A percentile compares a stretch with the other conserved stretches of the same genome.
These are phyloP conservation scores for Eciton burchellii DNA, from an alignment of 1,140 invertebrate species.

Conservation along the genomic window DNA sequence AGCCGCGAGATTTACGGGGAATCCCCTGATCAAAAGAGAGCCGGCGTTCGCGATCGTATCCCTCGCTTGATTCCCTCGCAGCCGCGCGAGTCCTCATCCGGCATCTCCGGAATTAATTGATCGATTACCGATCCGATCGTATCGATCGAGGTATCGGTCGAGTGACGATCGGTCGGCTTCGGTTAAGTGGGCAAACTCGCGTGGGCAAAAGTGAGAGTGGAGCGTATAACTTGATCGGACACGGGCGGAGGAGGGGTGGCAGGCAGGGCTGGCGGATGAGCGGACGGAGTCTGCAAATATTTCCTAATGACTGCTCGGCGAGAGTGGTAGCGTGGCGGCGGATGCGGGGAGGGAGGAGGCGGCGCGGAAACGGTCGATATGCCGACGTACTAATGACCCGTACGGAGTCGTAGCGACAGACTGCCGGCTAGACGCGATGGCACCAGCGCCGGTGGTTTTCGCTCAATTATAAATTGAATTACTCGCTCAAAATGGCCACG, in stretches of 20 bases:
- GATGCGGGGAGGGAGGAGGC: not conserved
- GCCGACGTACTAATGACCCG: constrained; percentile 81
- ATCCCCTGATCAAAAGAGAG: not conserved
- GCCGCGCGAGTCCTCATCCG: not conserved
- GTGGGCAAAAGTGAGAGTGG: constrained; percentile 55
- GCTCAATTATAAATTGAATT: constrained; percentile 79
- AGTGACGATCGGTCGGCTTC: not conserved
- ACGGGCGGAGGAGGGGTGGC: too few species aligned
- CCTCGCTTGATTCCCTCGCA: not conserved
- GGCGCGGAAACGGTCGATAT: constrained; percentile 80
- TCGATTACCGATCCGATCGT: not conserved
- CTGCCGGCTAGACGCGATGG: constrained; percentile 79
- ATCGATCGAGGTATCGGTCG: not conserved
- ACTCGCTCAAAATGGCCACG: constrained; percentile 74
- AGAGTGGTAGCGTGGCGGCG: constrained; percentile 43
- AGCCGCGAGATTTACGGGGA: constrained; percentile 18
- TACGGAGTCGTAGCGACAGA: constrained; percentile 80
- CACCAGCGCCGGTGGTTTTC: constrained; percentile 78
- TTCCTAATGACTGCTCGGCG: constrained; percentile 75
- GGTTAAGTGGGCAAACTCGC: not conserved
- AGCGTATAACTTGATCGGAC: not conserved
- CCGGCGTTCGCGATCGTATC: not conserved
- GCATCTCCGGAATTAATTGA: not conserved
- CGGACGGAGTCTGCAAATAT: constrained; percentile 78
- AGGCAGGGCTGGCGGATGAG: constrained; percentile 69